Conservation (phyloP, 2,113 vertebrate genomes). For the Carassius carassius region DNA sequence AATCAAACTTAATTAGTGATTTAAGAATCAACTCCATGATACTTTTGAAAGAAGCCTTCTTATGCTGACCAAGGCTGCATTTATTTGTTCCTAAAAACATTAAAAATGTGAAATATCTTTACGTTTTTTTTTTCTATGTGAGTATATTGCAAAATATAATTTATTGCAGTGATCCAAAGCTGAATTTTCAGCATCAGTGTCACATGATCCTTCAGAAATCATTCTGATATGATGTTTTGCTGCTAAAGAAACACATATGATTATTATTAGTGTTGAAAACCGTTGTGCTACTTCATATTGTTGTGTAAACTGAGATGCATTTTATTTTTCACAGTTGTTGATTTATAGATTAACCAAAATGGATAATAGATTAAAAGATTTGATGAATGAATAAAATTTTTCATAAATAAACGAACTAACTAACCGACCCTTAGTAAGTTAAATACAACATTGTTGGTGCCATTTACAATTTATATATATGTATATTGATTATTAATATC, state of each 20-base stretch:
- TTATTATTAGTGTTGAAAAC: not conserved
- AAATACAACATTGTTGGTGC: too few species aligned
- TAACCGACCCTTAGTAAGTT: too few species aligned
- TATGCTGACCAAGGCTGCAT: too few species aligned
- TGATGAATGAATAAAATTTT: too few species aligned
- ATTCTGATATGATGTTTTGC: not conserved
- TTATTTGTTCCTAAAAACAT: not conserved
- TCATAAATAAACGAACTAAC: too few species aligned
- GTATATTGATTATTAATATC: too few species aligned
- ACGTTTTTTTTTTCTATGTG: too few species aligned
- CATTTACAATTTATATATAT: too few species aligned
- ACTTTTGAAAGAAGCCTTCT: too few species aligned
- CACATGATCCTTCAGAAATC: too few species aligned
- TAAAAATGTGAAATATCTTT: not conserved
- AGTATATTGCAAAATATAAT: not conserved
- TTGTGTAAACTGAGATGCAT: not conserved
- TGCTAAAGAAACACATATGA: not conserved
- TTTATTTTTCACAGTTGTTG: not conserved
- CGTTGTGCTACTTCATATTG: not conserved
- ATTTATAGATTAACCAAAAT: not conserved
- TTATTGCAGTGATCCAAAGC: not conserved
- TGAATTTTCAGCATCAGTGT: not conserved
- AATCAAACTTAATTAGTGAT: not conserved
- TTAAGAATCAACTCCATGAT: not conserved
- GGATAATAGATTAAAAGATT: too few species aligned